Percentiles rank a stretch among this genome's conserved stretches.
Evolutionary conservation across 2,113 vertebrate species (phyloP).

Genomic region (Crotalus helleri): DNA sequence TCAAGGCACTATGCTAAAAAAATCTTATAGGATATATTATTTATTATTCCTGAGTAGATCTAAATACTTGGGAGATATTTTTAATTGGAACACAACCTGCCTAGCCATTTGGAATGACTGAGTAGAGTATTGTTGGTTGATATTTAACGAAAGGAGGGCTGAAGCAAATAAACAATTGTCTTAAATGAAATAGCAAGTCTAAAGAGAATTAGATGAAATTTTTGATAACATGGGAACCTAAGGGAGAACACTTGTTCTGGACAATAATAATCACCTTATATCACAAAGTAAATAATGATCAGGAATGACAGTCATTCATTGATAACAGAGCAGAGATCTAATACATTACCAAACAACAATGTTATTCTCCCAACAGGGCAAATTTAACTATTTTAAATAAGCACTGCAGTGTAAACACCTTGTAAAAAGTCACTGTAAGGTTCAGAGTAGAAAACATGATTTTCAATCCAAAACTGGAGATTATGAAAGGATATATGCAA

Average conservation of each 20-base stretch:
- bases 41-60: neutral
- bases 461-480: neutral
- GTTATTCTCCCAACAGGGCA: neutral
- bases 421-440: neutral
- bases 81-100: neutral
- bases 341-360: neutral
- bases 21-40: neutral
- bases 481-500: neutral
- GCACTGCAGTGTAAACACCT: neutral
- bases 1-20: neutral
- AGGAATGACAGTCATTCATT: neutral
- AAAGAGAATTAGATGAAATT: constrained; percentile 32
- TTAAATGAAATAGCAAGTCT: constrained; percentile 32
- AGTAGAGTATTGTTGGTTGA: constrained; percentile 4
- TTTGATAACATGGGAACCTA: neutral
- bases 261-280: neutral
- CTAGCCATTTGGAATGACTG: constrained; percentile 11
- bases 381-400: neutral
- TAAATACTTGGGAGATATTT: neutral
- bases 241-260: constrained; percentile 7
- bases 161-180: neutral
- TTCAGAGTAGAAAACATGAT: neutral
- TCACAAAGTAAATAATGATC: neutral
- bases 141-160: neutral
- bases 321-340: neutral